Base-by-base conservation (phyloP, 2,113 vertebrate genomes). In the Promerops cafer region DNA sequence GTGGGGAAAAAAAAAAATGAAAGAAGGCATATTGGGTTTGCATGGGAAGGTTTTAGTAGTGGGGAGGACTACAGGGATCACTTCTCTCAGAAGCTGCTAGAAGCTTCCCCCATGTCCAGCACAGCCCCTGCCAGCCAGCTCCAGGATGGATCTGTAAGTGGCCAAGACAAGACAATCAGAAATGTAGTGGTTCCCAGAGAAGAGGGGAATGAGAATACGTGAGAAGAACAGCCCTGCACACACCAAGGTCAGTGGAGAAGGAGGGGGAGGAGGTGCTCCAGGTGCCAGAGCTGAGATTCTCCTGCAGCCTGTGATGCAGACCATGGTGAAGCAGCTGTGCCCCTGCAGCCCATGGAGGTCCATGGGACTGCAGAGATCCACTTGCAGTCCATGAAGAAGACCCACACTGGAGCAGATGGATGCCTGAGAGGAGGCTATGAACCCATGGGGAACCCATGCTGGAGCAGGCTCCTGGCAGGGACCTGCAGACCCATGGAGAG, bases 201-300 rank as follows among this genome's bases (percentile, higher is more conserved):
- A 59, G 21, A 44, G 4, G 0, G 1, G 7, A 2, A 4, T 27
- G 33, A 33, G 26, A 26, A 9, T 9, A 31, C 50, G 31, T 42
- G 26, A 68, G 31, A 52, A 14, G 14, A 19, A 5, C 7, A 33
- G 3, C 17, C 6, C 5, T 50, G 16, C 26, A 37, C 4, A 44
- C 9, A 15, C 17, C 21, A 23, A 37, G 8, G 18, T 11, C 53
- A 69, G 22, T 13, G 39, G 7, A 77, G 45, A 22, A 31, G 31
- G 44, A 59, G 1, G 21, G 12, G 26, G 0, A 76, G 26, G 24
- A 50, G 2, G 11, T 33, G 9, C 21, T 52, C 22, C 37, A 33
- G 30, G 0, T 2, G 0, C 26, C 0, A 0, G 31, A 86, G 13
- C 26, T 18, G 31, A 18, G 14, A 15, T 68, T 77, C 17, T 14